Conservation (phyloP, 2,888 invertebrate genomes). For the Pristionchus fissidentatus region DNA sequence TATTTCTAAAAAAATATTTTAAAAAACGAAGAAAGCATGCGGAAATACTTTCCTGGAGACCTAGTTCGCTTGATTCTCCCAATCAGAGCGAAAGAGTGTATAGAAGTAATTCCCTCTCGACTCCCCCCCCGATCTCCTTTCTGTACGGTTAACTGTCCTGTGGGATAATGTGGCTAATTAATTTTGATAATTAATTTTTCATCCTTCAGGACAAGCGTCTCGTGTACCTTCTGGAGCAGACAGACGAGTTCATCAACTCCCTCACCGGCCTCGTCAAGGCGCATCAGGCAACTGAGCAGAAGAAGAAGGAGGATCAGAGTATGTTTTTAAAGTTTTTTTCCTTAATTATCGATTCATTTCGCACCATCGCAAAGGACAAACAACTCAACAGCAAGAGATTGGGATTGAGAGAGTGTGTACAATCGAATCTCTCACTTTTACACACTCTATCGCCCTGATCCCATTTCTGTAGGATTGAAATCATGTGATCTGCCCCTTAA, state of each 20-base stretch:
- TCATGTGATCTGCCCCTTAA: no score
- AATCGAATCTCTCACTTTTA: no score
- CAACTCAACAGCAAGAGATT: slow-evolving; percentile 49
- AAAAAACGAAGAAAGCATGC: neutral
- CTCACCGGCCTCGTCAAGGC: slow-evolving; percentile 95
- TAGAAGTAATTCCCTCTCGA: no score
- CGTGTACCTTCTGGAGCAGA: slow-evolving; percentile 95
- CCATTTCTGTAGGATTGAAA: no score
- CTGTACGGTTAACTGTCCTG: no score
- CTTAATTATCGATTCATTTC: no score
- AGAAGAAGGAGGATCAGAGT: slow-evolving; percentile 69
- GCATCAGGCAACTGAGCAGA: slow-evolving; percentile 79
- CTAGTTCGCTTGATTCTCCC: no score
- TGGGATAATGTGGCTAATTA: neutral
- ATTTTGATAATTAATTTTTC: neutral
- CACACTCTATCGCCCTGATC: no score
- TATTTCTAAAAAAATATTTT: no score
- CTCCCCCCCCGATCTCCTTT: no score
- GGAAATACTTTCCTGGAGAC: neutral
- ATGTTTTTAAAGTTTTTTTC: slow-evolving; percentile 58
- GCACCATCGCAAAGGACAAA: slow-evolving; percentile 60
- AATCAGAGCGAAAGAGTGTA: no score
- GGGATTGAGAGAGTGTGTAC: no score
- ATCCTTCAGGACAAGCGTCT: slow-evolving; percentile 86
- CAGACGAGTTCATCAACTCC: slow-evolving; percentile 97